Base-by-base conservation (phyloP, 2,888 invertebrate genomes). In the Pherbina coryleti region DNA sequence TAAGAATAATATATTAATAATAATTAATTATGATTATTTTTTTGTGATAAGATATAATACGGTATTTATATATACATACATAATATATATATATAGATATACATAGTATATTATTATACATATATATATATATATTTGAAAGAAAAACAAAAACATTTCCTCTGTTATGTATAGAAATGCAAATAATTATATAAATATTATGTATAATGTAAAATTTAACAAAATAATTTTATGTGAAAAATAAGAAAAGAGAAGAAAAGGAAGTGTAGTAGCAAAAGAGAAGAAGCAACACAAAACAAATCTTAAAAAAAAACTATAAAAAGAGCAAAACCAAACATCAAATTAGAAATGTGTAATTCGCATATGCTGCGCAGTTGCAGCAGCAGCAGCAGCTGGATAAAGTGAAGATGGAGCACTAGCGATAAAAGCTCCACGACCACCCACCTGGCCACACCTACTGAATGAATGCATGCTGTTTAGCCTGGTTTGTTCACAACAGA, bases 131-230 rank as follows among this genome's bases (percentile, higher is more conserved):
- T 70, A 76, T 80, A 79, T 75, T 78, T 79, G 82, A 79, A 82
- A 78, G 79, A 81, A 83, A 79, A 81, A 75, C 60, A 78, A 83
- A 82, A 78, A 60, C 62, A 86, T 87, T 86, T 86, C 86, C 87
- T 86, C 86, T 87, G 87, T 87, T 87, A 87, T 87, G 87, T 87
- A 87, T 87, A 87, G 87, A 85, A 86, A 85, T 85, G 83, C 84
- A 84, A 86, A 82, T 85, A 84, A 82, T 84, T 86, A 86, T 87
- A 86, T 85, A 86, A 55, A 70, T 85, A 86, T 87, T 86, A 86
- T 87, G 86, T 87, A 85, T 87, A 87, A 85, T 86, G 85, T 84
- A 84, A 82, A 79, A 79, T 76, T 77, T 76, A 77, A 75, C 66
- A 55, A 55, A 67, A 55, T 67, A 67, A 75, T 67, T 66, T 75